A percentile compares a stretch with the other conserved stretches of the same genome.
These are phyloP conservation scores for Falco novaeseelandiae DNA, from an alignment of 2,797 vertebrate genomes.

Conservation along the genomic window DNA sequence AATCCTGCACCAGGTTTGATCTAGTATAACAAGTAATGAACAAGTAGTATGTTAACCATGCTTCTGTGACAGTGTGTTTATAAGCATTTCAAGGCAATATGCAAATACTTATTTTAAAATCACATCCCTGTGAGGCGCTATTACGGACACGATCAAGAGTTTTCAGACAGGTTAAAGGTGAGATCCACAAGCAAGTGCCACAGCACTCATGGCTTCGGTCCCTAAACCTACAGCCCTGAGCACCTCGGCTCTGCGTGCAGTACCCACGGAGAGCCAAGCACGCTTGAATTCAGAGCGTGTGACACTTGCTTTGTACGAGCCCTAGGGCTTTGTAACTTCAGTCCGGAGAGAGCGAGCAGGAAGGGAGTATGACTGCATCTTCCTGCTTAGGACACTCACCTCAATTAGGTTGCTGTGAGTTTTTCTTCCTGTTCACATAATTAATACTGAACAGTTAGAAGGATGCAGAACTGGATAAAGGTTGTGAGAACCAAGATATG, in stretches of 20 bases:
- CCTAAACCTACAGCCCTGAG: neutral
- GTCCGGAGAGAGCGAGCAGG: neutral
- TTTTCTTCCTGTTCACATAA: neutral
- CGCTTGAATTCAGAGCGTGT: rapidly evolving
- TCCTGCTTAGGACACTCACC: neutral
- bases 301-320: too few species aligned
- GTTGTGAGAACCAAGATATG: neutral
- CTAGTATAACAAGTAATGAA: neutral
- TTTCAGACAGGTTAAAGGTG: neutral
- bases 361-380: too few species aligned
- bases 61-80: neutral
- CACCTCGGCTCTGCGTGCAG: neutral
- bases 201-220: neutral
- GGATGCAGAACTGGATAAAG: neutral
- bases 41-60: neutral
- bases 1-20: neutral
- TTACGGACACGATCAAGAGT: neutral
- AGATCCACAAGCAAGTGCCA: neutral
- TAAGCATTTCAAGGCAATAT: neutral
- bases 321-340: neutral
- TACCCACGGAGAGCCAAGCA: neutral
- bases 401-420: neutral
- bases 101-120: neutral
- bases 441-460: neutral
- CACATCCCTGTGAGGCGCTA: too few species aligned